Percentiles rank a stretch among this genome's conserved stretches.
Conservation (phyloP, 2,113 vertebrate genomes). For the Colistium nudipinnis region DNA sequence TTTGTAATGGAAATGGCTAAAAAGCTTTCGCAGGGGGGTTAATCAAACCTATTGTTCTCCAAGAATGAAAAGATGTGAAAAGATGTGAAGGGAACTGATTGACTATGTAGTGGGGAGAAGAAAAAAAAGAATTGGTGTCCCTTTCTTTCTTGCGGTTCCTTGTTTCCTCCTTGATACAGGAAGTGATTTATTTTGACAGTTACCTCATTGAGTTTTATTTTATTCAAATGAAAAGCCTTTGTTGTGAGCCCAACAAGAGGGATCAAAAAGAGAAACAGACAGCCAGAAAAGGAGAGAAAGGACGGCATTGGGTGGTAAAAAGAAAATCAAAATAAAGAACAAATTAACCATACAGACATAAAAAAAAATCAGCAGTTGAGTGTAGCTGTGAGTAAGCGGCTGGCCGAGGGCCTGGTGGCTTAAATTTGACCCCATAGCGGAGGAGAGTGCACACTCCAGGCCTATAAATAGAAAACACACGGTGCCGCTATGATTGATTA, state of each 20-base stretch:
- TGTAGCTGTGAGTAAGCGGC: conserved; percentile 30
- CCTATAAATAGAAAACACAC: conserved; percentile 78
- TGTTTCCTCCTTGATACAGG: conserved; percentile 56
- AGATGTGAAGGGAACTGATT: conserved; percentile 64
- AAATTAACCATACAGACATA: conserved; percentile 13
- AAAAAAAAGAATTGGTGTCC: conserved; percentile 34
- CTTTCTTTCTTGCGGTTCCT: conserved; percentile 47
- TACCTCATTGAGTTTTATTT: conserved; percentile 69
- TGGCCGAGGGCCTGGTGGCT: conserved; percentile 57
- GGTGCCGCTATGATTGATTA: conserved; percentile 65
- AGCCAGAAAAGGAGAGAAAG: not conserved
- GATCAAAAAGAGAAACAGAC: not conserved
- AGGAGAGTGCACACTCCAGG: conserved; percentile 44
- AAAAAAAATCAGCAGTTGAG: conserved; percentile 15
- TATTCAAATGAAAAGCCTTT: conserved; percentile 65
- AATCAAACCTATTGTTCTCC: conserved; percentile 70
- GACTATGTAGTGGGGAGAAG: conserved; percentile 44
- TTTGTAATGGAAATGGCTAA: conserved; percentile 76
- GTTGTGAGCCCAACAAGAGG: conserved; percentile 39
- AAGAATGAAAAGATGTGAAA: conserved; percentile 50
- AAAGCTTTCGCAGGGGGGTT: conserved; percentile 61
- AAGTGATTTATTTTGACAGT: conserved; percentile 78
- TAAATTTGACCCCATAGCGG: conserved; percentile 49
- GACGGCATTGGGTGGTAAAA: not conserved
- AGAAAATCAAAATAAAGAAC: not conserved